A percentile compares a stretch with the other conserved stretches of the same genome.
Evolutionary conservation across 2,888 invertebrate species (phyloP).

Genomic region (Zhengitettix transpicula): DNA sequence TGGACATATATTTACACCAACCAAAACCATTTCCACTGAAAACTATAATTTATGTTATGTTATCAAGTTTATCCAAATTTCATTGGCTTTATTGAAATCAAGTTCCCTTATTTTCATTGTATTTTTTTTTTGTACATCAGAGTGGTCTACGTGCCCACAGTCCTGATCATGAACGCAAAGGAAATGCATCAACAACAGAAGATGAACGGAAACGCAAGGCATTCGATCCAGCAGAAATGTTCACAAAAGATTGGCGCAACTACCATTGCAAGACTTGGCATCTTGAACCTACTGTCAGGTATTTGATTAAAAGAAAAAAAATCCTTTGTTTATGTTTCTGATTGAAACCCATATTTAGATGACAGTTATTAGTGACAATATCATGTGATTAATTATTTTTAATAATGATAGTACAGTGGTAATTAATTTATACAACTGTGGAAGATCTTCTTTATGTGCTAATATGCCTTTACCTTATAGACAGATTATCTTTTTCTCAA

Average conservation of each 20-base stretch:
- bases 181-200: constrained; percentile 15
- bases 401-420: too few species aligned
- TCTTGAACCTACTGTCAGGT: constrained; percentile 81
- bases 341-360: too few species aligned
- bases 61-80: neutral
- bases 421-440: too few species aligned
- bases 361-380: too few species aligned
- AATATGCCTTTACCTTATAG: too few species aligned
- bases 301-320: constrained; percentile 19
- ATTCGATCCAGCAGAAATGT: constrained; percentile 38
- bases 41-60: neutral
- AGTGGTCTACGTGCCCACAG: constrained; percentile 23
- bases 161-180: constrained; percentile 22
- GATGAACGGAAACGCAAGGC: constrained; percentile 25
- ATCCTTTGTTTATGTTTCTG: too few species aligned
- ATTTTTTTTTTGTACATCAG: neutral
- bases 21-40: too few species aligned
- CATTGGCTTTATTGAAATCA: neutral
- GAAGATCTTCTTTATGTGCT: too few species aligned
- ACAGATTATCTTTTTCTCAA: too few species aligned
- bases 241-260: constrained; percentile 72
- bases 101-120: neutral
- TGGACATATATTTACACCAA: too few species aligned
- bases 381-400: too few species aligned
- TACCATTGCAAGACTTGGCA: constrained; percentile 94